Conservation (phyloP, 2,888 invertebrate species). For the Anarsia innoxiella region DNA sequence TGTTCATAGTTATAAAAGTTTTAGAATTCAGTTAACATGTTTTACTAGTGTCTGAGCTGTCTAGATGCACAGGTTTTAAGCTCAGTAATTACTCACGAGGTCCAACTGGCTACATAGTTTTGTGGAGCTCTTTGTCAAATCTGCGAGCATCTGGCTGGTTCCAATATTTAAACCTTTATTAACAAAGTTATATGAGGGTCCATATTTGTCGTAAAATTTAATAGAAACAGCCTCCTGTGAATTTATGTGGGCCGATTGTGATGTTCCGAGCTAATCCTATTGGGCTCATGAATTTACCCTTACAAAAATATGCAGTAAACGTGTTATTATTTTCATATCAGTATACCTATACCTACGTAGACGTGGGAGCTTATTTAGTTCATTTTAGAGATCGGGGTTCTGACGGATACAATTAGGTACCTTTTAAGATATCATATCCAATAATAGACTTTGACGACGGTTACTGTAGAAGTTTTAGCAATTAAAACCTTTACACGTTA, state of each 20-base stretch:
- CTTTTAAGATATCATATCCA: too few species aligned
- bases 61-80: too few species aligned
- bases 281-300: conserved; percentile 29
- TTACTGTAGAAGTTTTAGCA: too few species aligned
- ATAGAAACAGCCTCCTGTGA: conserved; percentile 53
- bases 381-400: too few species aligned
- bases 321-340: too few species aligned
- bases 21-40: too few species aligned
- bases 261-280: conserved; percentile 35
- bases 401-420: too few species aligned
- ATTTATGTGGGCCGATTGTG: conserved; percentile 52
- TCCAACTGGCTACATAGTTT: conserved; percentile 24
- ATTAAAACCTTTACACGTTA: too few species aligned
- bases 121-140: conserved; percentile 29
- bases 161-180: conserved; percentile 63
- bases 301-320: conserved; percentile 28
- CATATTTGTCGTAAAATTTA: conserved; percentile 67
- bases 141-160: conserved; percentile 41
- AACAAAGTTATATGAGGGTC: conserved; percentile 67
- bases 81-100: conserved; percentile 20
- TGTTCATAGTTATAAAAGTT: too few species aligned
- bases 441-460: too few species aligned
- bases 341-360: too few species aligned
- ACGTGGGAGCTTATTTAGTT: too few species aligned
- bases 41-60: neutral